Evolutionary conservation across 2,888 invertebrate species (phyloP), one percentile per base, ranked within the genome.

Genomic region (Thelaira solivaga): DNA sequence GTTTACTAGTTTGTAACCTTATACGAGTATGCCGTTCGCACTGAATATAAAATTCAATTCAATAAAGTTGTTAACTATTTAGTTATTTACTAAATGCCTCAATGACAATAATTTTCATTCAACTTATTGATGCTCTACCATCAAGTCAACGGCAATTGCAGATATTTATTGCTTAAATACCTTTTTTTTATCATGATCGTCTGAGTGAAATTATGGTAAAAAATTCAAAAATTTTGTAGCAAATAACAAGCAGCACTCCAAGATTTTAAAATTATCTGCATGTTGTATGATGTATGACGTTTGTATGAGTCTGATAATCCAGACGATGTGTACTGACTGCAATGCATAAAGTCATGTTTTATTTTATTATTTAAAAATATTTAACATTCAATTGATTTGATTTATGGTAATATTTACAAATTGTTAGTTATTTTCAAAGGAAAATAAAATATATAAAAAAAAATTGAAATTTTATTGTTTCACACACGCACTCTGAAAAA

Each of bases 11-110:
- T 51, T 31, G 13, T 31, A 22, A 18, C 51, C 71, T 51, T 62
- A 53, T 71, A n/a, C n/a, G n/a, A n/a, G n/a, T n/a, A 53, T 53
- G 71, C 51, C 34, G 2, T 55, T 10, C 16, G 13, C 29, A 67
- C 22, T 53, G 7, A 43, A 51, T 69, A 22, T n/a, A 16, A 47
- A 49, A 51, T 34, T 11, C 34, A 55, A 49, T 51, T 43, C 34
- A 67, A 74, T 74, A 51, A 59, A 61, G 43, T 67, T 74, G 59
- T 74, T 61, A 67, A 67, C 45, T 59, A 67, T 36, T 53, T 71
- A 61, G 8, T 13, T 13, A 10, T 74, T 59, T 62, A 51, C 62
- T 61, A 61, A 61, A 74, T 61, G 45, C n/a, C n/a, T 36, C 43
- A 43, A 39, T 74, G 67, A 53, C 36, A 59, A 74, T 67, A 59